Conservation (phyloP, 2,888 invertebrate genomes). For the Papilio elwesi region DNA sequence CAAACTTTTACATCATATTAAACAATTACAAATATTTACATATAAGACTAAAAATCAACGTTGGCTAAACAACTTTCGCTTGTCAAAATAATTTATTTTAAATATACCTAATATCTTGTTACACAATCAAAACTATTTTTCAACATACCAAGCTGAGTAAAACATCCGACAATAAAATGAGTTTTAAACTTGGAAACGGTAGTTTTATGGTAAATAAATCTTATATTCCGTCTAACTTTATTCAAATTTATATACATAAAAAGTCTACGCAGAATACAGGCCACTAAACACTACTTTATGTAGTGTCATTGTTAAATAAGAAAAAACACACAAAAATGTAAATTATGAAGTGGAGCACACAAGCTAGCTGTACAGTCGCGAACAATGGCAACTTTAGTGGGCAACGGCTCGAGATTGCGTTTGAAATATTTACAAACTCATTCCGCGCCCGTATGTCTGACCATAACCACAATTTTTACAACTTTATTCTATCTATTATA, state of each 20-base stretch:
- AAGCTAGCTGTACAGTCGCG: slow-evolving; percentile 49
- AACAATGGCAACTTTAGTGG: slow-evolving; percentile 79
- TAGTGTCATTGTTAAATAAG: slow-evolving; percentile 14
- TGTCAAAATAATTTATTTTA: slow-evolving; percentile 9
- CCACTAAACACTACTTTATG: slow-evolving; percentile 18
- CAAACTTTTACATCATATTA: no score
- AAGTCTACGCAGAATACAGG: slow-evolving; percentile 20
- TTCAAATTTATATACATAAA: slow-evolving; percentile 28
- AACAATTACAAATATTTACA: no score
- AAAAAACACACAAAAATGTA: slow-evolving; percentile 30
- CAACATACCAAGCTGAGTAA: slow-evolving; percentile 1
- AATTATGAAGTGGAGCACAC: slow-evolving; percentile 61
- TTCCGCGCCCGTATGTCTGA: slow-evolving; percentile 77
- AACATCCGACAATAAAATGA: slow-evolving; percentile 24
- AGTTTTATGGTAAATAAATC: slow-evolving; percentile 36
- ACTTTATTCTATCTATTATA: slow-evolving; percentile 43
- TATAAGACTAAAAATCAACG: neutral
- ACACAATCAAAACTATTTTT: slow-evolving; percentile 27
- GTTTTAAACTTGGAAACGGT: slow-evolving; percentile 31
- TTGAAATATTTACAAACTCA: slow-evolving; percentile 82
- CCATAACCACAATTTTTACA: slow-evolving; percentile 57
- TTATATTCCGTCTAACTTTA: slow-evolving; percentile 28
- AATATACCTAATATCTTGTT: slow-evolving; percentile 1
- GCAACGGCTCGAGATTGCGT: slow-evolving; percentile 77
- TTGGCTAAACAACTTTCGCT: slow-evolving; percentile 10